phyloP scores from a whole-genome alignment of 2,888 invertebrate genomes.

The Amorpha juglandis region DNA sequence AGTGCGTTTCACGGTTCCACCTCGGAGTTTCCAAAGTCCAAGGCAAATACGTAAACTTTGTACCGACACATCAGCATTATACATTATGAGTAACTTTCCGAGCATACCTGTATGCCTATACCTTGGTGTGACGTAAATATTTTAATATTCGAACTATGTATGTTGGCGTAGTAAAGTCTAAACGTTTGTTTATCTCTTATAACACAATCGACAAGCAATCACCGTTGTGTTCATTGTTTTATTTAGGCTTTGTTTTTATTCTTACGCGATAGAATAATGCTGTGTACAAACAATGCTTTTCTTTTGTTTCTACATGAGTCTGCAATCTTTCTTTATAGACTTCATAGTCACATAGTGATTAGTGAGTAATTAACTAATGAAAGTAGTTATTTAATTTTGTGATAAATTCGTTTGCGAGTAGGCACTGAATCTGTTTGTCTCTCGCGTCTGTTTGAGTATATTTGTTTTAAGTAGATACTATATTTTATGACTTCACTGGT shows the following conservation, averaged over 20 bases:
- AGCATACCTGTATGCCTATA: neutral
- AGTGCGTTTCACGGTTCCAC: neutral
- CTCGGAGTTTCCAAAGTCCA: neutral
- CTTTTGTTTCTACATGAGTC: conserved; percentile 8
- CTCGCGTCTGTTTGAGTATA: too few species aligned
- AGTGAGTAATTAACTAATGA: neutral
- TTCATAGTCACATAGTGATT: neutral
- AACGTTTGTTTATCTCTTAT: conserved; percentile 35
- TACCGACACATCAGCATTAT: neutral
- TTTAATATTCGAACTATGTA: conserved; percentile 27
- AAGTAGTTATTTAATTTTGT: neutral
- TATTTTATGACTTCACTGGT: too few species aligned
- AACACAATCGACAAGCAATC: conserved; percentile 37
- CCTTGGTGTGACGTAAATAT: neutral
- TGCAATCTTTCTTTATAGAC: neutral
- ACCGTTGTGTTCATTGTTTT: conserved; percentile 43
- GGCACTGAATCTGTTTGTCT: too few species aligned
- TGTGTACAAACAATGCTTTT: conserved; percentile 11
- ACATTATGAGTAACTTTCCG: conserved; percentile 7
- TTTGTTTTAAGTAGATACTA: too few species aligned
- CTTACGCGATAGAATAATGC: conserved; percentile 27
- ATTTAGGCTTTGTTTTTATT: conserved; percentile 31
- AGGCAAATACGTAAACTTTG: neutral
- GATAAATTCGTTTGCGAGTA: neutral
- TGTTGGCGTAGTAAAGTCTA: conserved; percentile 31